These are phyloP conservation scores for Ciconia boyciana DNA, from an alignment of 2,113 vertebrate genomes.

Conservation along the genomic window DNA sequence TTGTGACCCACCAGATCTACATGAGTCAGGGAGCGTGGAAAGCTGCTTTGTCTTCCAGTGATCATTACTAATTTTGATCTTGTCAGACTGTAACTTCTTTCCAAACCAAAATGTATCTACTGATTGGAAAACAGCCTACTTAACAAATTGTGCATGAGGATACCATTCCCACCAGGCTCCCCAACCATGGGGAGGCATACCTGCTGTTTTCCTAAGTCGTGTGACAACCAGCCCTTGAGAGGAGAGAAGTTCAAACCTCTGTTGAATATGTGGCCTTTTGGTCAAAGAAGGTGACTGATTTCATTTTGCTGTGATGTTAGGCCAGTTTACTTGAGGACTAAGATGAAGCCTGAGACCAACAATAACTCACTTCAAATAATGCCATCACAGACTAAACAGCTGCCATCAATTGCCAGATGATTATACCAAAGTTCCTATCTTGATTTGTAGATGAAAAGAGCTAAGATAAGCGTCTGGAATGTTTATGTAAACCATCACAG, in stretches of 20 bases:
- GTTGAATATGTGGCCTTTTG: background rate
- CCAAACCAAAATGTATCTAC: background rate
- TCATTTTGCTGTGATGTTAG: background rate
- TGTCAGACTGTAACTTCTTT: background rate
- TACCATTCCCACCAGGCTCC: background rate
- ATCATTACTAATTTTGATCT: background rate
- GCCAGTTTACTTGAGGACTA: background rate
- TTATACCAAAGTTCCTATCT: background rate
- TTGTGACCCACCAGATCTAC: background rate
- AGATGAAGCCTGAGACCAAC: background rate
- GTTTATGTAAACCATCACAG: background rate
- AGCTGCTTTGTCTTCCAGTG: background rate
- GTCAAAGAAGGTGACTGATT: background rate
- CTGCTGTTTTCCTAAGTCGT: background rate
- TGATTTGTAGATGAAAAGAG: background rate
- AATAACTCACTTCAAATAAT: background rate
- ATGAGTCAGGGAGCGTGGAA: background rate
- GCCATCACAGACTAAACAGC: background rate
- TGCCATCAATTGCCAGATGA: background rate
- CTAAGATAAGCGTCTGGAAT: background rate
- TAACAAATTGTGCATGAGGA: background rate
- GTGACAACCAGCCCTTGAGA: background rate
- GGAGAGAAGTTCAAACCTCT: background rate
- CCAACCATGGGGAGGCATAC: background rate
- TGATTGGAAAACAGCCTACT: background rate